Percentiles rank a stretch among this genome's conserved stretches.
These are phyloP conservation scores for Dipus sagitta DNA, from an alignment of 2,797 vertebrate species.

Conservation along the genomic window DNA sequence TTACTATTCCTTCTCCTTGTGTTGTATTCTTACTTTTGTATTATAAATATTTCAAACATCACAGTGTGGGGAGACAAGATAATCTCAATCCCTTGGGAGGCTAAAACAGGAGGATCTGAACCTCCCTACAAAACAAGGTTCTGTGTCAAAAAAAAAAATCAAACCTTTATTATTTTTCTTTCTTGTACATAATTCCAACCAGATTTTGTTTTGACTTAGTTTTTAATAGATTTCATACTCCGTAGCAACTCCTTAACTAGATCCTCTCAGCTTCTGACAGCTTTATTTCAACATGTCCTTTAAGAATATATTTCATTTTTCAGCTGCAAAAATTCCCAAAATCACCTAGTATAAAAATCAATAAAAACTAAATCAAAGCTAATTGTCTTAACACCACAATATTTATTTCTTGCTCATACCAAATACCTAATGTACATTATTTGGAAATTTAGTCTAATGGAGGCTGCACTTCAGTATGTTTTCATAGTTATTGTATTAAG, in stretches of 20 bases:
- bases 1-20: background rate
- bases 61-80: background rate
- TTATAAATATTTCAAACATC: background rate
- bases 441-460: background rate
- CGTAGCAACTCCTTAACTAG: background rate
- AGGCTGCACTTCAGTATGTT: background rate
- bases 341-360: background rate
- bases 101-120: background rate
- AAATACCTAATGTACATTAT: background rate
- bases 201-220: background rate
- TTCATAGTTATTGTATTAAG: background rate
- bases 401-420: background rate
- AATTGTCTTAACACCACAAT: background rate
- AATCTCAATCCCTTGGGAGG: background rate
- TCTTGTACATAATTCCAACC: background rate
- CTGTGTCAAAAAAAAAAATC: background rate
- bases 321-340: background rate
- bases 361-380: background rate
- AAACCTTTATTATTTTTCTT: constrained; percentile 4
- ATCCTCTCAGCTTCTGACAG: background rate
- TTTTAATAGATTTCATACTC: background rate
- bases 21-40: background rate
- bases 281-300: background rate
- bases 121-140: no score
- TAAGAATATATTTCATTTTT: background rate